A percentile compares a stretch with the other conserved stretches of the same genome.
These are phyloP conservation scores for Myathropa florea DNA, from an alignment of 2,888 invertebrate species.

Conservation along the genomic window DNA sequence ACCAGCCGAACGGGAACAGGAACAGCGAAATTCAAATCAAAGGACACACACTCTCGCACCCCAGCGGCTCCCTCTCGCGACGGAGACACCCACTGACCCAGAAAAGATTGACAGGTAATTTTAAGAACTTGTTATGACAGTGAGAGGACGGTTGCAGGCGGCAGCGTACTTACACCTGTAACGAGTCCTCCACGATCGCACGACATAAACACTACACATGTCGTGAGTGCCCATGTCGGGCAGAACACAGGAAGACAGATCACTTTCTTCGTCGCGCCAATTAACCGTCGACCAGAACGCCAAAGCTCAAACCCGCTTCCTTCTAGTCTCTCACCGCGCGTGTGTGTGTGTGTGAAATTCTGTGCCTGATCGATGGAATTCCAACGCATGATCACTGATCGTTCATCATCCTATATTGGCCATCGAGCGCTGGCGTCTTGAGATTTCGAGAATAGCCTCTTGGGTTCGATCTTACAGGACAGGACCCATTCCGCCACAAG, in stretches of 20 bases:
- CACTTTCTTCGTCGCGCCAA: constrained; percentile 58
- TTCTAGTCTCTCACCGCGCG: not conserved
- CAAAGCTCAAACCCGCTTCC: no score
- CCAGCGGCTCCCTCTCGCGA: not conserved
- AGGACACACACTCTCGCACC: constrained; percentile 32
- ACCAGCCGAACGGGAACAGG: not conserved
- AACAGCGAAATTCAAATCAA: constrained; percentile 39
- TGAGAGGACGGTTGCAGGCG: constrained; percentile 12
- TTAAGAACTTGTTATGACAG: constrained; percentile 66
- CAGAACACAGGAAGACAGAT: constrained; percentile 55
- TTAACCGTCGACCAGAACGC: constrained; percentile 12
- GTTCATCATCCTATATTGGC: constrained; percentile 64
- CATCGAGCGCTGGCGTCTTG: constrained; percentile 35
- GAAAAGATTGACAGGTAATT: constrained; percentile 68
- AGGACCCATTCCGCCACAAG: constrained; percentile 64
- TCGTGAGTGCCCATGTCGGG: not conserved
- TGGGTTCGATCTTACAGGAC: not conserved
- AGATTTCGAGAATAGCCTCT: not conserved
- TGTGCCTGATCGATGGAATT: constrained; percentile 66
- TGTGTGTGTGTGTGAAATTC: not conserved
- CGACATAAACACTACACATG: not conserved
- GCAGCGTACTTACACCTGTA: constrained; percentile 48
- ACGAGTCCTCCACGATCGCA: constrained; percentile 15
- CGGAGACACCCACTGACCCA: constrained; percentile 69
- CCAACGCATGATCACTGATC: constrained; percentile 62